Conservation (phyloP, 1,140 invertebrate genomes). For the Brachionus calyciflorus region DNA sequence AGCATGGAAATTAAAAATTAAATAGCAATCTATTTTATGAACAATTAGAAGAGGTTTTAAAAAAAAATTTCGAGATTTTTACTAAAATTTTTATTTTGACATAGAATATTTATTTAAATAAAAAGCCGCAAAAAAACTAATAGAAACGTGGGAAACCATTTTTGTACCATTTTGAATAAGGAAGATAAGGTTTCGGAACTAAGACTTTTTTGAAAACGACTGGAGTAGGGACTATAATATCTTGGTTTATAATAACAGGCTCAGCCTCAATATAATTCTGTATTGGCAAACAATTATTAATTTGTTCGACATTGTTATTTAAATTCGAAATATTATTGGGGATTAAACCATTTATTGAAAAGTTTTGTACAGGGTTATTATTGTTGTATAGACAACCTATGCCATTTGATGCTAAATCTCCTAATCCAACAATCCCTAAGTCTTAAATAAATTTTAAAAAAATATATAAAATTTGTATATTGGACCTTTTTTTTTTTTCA, state of each 20-base stretch:
- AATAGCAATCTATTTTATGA: no score
- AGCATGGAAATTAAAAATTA: no score
- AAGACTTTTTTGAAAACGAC: not conserved
- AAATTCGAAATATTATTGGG: no score
- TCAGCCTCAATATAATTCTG: not conserved
- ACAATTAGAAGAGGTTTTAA: no score
- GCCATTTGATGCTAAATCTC: not conserved
- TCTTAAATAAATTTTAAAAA: not conserved
- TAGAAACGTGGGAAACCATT: conserved; percentile 21
- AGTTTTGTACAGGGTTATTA: no score
- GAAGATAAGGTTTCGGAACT: conserved; percentile 11
- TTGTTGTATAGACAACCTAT: no score
- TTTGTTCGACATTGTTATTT: not conserved
- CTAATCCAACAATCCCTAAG: not conserved
- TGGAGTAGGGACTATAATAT: not conserved
- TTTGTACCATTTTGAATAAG: not conserved
- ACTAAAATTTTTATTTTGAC: conserved; percentile 30
- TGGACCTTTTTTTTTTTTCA: no score
- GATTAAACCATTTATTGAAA: no score
- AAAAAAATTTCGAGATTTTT: no score
- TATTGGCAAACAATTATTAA: not conserved
- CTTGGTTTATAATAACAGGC: not conserved
- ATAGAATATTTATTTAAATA: no score
- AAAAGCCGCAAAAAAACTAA: no score
- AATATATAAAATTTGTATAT: not conserved